These are phyloP conservation scores for Polypterus senegalus DNA, from an alignment of 2,113 vertebrate species.

Conservation along the genomic window DNA sequence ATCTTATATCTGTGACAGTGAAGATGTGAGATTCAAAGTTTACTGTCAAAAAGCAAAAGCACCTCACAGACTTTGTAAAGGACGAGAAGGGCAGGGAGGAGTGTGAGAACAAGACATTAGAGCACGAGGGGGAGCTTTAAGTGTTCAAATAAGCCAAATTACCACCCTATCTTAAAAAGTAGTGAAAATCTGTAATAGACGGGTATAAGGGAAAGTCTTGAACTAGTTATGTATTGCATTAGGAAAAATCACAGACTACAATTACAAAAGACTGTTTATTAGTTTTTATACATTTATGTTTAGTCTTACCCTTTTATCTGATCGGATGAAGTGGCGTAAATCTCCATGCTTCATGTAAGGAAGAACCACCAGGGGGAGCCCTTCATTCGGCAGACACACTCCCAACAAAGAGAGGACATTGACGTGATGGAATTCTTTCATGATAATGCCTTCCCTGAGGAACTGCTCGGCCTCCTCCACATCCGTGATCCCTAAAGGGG, in stretches of 20 bases:
- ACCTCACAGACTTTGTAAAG: too few species aligned
- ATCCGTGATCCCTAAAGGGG: slow-evolving; percentile 84
- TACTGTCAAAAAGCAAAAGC: too few species aligned
- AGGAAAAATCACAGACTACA: background rate
- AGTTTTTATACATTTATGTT: background rate
- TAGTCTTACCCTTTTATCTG: slow-evolving; percentile 62
- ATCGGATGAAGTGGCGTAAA: slow-evolving; percentile 82
- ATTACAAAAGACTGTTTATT: background rate
- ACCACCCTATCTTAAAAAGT: too few species aligned
- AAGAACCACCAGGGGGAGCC: slow-evolving; percentile 77
- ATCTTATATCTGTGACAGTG: too few species aligned
- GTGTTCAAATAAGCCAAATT: too few species aligned
- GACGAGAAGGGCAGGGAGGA: too few species aligned
- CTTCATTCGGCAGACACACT: slow-evolving; percentile 69
- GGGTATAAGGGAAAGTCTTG: too few species aligned
- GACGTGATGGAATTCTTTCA: slow-evolving; percentile 83
- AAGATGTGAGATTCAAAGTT: too few species aligned
- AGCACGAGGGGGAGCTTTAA: too few species aligned
- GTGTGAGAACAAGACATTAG: too few species aligned
- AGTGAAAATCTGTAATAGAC: too few species aligned
- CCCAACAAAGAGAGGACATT: slow-evolving; percentile 83
- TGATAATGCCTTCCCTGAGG: slow-evolving; percentile 82
- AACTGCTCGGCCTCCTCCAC: slow-evolving; percentile 91
- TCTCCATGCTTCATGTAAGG: slow-evolving; percentile 93
- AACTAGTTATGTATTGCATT: too few species aligned